Evolutionary conservation across 2,797 vertebrate species (phyloP), one percentile per base, ranked within the genome.

Genomic region (Rhyacichthys aspro): DNA sequence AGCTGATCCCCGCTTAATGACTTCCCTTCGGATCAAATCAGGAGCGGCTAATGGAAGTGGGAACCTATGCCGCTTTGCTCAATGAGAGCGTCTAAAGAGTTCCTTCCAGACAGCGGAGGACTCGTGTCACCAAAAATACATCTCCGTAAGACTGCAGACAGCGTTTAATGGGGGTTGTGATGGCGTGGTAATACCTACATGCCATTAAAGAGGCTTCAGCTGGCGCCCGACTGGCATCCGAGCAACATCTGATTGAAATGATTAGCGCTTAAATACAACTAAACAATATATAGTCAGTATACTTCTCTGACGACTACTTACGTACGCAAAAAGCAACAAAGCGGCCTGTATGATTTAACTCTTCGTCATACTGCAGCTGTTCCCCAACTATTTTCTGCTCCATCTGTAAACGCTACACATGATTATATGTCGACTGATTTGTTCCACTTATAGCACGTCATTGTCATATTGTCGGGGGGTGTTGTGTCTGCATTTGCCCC

Each of bases 241-340:
- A 3, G 1, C 23, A 28, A 28, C 23, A 28, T 28, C 3, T 28
- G 23, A 28, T 28, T 28, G 23, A 28, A 28, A 28, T 28, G n/a
- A 28, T 28, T 28, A 28, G 1, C 23, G 3, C 23, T 28, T 5
- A 47, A n/a, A 33, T 34, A 15, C 6, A 34, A 16, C 23, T 6
- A 28, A 5, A 2, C 19, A 23, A 23, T 23, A 23, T 23, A 23
- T 23, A 45, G 53, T 62, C 41, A 65, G 28, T 39, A 18, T 37
- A 11, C 9, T 37, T 32, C 45, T 55, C 34, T 36, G 49, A 70
- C 65, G 23, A 38, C 28, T 53, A 48, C 73, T 74, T 43, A 63
- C 43, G 48, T 33, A 65, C 39, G 48, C 65, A 68, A 16, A 39
- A 48, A 36, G 55, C 39, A 63, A 2, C 18, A 37, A 70, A 3